Evolutionary conservation across 2,113 vertebrate species (phyloP), one percentile per base, ranked within the genome.

Genomic region (Procavia capensis): DNA sequence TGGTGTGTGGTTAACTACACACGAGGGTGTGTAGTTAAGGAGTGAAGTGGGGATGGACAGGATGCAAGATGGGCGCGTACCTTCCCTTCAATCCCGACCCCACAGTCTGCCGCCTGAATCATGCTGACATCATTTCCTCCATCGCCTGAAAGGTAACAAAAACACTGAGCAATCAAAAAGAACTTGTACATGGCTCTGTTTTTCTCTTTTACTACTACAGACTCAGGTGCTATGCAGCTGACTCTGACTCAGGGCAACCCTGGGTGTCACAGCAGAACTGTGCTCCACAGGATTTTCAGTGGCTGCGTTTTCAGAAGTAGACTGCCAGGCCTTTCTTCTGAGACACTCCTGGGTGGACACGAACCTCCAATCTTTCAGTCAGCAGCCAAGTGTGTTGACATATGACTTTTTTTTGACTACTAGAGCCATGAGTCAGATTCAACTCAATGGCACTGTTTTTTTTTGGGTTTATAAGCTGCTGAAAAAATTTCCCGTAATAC

Each of bases 111-210:
- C 24, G 99, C 99, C 97, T 99, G 99, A 98, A 99, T 99, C 99
- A 99, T 99, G 98, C 99, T 99, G 95, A 99, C 99, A 59, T 99
- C 99, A 41, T 99, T 99, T 86, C 99, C 99, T 88, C 99, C 99
- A 24, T 99, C 99, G 96, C 99, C 99, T 99, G 98, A 45, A 97
- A 96, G 96, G 96, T 8, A 45, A 25, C n/a, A n/a, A 34, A 11
- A 13, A 50, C 27, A 87, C n/a, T 75, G 47, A 61, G 96, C 97
- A 50, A 82, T 86, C 93, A 64, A 57, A 22, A 0, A 11, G 31
- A 34, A 95, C 87, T 41, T 76, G 59, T 79, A 92, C 81, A 91
- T 29, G 76, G 7, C 10, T 70, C 27, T 3, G 31, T 74, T 80
- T 88, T 57, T 59, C 16, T 64, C 36, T 94, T 84, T 92, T 7